Evolutionary conservation across 1,140 invertebrate genomes (phyloP).

Genomic region (Cyclargus thomasi): DNA sequence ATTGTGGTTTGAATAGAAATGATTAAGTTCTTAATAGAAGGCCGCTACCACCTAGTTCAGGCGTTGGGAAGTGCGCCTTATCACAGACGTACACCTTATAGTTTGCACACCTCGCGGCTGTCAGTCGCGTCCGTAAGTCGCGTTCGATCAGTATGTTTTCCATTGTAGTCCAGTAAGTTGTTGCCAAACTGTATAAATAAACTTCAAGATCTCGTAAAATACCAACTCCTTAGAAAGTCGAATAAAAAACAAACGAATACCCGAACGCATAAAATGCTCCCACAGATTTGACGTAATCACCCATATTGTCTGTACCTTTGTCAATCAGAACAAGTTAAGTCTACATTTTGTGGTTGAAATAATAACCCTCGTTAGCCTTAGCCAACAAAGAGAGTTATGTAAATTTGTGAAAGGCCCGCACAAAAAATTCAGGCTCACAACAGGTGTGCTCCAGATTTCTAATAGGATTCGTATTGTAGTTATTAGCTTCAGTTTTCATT

Average conservation of each 20-base stretch:
- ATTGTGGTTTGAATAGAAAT: too few species aligned
- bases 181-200: too few species aligned
- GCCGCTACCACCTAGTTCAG: too few species aligned
- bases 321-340: constrained; percentile 60
- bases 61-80: too few species aligned
- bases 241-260: not conserved
- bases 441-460: constrained; percentile 66
- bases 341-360: constrained; percentile 68
- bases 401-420: constrained; percentile 62
- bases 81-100: too few species aligned
- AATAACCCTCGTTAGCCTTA: constrained; percentile 63
- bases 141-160: too few species aligned
- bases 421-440: constrained; percentile 64
- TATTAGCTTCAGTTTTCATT: constrained; percentile 40
- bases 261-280: constrained; percentile 1
- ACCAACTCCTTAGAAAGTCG: too few species aligned
- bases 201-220: too few species aligned
- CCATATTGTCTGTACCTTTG: constrained; percentile 39
- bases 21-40: too few species aligned
- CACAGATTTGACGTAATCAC: constrained; percentile 15
- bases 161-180: too few species aligned
- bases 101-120: too few species aligned
- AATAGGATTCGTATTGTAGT: constrained; percentile 59
- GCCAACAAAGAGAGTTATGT: constrained; percentile 64
- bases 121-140: too few species aligned